These are phyloP conservation scores for Pristis pectinata DNA, from an alignment of 2,797 vertebrate genomes.

Conservation along the genomic window DNA sequence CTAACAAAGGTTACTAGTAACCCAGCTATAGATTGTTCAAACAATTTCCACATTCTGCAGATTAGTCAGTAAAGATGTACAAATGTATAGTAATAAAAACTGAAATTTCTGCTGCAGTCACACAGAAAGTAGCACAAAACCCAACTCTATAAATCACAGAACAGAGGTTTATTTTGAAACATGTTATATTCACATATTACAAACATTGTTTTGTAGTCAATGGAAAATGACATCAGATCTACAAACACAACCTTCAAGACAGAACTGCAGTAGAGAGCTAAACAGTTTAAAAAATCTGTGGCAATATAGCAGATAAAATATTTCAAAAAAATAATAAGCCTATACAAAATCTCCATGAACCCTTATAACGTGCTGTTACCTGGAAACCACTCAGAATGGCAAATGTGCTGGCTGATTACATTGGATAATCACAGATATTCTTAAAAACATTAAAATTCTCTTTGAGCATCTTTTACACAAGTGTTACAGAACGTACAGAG, in stretches of 20 bases:
- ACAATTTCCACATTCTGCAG: not conserved
- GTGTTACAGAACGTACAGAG: not conserved
- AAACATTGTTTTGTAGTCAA: slow-evolving; percentile 23
- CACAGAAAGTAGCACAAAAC: not conserved
- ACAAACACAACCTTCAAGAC: slow-evolving; percentile 24
- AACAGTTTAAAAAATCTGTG: slow-evolving; percentile 14
- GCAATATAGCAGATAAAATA: not conserved
- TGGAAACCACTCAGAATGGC: not conserved
- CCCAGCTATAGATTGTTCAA: not conserved
- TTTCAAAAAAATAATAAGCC: slow-evolving; percentile 16
- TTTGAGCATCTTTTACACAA: not conserved
- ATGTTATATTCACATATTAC: slow-evolving; percentile 7
- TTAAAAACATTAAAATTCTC: not conserved
- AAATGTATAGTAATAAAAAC: not conserved
- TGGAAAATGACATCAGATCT: slow-evolving; percentile 24
- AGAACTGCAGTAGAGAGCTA: slow-evolving; percentile 5
- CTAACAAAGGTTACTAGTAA: not conserved
- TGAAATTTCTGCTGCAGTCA: not conserved
- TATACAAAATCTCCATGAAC: slow-evolving; percentile 6
- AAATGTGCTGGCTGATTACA: not conserved
- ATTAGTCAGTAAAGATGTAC: not conserved
- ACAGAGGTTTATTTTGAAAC: slow-evolving; percentile 35
- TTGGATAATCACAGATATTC: slow-evolving; percentile 14
- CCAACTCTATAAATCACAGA: not conserved
- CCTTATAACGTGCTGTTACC: not conserved